Evolutionary conservation across 2,888 invertebrate genomes (phyloP).

Genomic region (Ochlodes sylvanus): DNA sequence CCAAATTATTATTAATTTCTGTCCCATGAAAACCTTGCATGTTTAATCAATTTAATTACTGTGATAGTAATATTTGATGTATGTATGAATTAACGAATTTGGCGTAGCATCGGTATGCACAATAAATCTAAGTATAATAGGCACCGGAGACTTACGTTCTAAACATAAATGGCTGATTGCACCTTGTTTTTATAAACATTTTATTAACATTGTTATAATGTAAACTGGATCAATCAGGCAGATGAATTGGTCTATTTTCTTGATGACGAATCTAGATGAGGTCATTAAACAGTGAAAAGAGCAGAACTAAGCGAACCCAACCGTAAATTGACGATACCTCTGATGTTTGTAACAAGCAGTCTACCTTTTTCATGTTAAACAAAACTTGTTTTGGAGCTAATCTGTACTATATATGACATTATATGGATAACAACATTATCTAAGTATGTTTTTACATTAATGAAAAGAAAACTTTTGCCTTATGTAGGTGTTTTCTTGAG

Average conservation of each 20-base stretch:
- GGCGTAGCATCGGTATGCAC: too few species aligned
- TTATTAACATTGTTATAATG: too few species aligned
- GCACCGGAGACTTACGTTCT: too few species aligned
- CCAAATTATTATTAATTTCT: background rate
- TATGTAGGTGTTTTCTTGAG: slow-evolving; percentile 23
- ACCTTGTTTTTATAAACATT: too few species aligned
- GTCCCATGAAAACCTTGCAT: background rate
- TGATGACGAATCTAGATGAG: too few species aligned
- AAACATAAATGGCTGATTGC: too few species aligned
- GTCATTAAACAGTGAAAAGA: too few species aligned
- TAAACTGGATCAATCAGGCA: too few species aligned
- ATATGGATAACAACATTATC: slow-evolving; percentile 1
- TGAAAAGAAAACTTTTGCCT: slow-evolving; percentile 9
- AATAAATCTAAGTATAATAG: too few species aligned
- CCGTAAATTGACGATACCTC: background rate
- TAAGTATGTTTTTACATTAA: background rate
- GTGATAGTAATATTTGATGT: too few species aligned
- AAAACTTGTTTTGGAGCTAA: background rate
- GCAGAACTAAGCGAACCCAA: background rate
- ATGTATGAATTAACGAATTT: too few species aligned
- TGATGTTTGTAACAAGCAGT: background rate
- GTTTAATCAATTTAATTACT: background rate
- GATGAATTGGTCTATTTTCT: too few species aligned
- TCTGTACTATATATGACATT: background rate
- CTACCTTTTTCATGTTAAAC: background rate